Percentiles rank a stretch among this genome's conserved stretches.
These are phyloP conservation scores for Frieseomelitta varia DNA, from an alignment of 1,140 invertebrate species.

Conservation along the genomic window DNA sequence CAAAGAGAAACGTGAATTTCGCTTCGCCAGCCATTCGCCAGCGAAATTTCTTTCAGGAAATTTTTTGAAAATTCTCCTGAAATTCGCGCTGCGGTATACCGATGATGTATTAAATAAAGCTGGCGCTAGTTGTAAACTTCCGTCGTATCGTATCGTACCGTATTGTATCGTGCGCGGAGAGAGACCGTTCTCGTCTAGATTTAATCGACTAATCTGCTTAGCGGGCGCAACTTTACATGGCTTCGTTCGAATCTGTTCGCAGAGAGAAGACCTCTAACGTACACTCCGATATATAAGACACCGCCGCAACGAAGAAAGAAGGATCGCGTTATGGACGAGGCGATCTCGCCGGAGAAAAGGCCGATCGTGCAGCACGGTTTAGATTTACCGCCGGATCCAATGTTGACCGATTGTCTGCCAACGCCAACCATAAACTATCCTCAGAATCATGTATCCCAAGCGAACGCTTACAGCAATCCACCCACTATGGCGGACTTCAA, in stretches of 20 bases:
- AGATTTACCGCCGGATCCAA: slow-evolving; percentile 67
- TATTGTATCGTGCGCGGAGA: not conserved
- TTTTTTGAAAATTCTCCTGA: too few relatives aligned
- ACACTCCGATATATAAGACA: slow-evolving; percentile 83
- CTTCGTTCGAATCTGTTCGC: slow-evolving; percentile 72
- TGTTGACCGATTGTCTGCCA: slow-evolving; percentile 68
- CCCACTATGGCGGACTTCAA: slow-evolving; percentile 78
- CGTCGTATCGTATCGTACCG: not conserved
- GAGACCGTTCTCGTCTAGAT: slow-evolving; percentile 37
- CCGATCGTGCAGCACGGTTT: slow-evolving; percentile 71
- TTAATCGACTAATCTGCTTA: slow-evolving; percentile 72
- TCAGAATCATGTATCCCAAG: slow-evolving; percentile 69
- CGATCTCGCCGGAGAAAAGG: slow-evolving; percentile 73
- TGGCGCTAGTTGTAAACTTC: not conserved
- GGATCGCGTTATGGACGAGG: slow-evolving; percentile 70
- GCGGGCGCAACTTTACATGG: slow-evolving; percentile 54
- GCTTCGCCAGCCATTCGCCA: too few relatives aligned
- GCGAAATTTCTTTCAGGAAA: too few relatives aligned
- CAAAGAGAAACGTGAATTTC: too few relatives aligned
- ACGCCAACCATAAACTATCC: slow-evolving; percentile 68
- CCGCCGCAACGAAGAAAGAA: slow-evolving; percentile 82
- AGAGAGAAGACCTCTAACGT: slow-evolving; percentile 83
- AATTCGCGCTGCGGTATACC: too few relatives aligned
- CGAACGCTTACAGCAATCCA: slow-evolving; percentile 69
- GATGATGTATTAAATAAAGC: not conserved